Conservation (phyloP, 2,113 vertebrate species). For the Protomyctophum bolini region DNA sequence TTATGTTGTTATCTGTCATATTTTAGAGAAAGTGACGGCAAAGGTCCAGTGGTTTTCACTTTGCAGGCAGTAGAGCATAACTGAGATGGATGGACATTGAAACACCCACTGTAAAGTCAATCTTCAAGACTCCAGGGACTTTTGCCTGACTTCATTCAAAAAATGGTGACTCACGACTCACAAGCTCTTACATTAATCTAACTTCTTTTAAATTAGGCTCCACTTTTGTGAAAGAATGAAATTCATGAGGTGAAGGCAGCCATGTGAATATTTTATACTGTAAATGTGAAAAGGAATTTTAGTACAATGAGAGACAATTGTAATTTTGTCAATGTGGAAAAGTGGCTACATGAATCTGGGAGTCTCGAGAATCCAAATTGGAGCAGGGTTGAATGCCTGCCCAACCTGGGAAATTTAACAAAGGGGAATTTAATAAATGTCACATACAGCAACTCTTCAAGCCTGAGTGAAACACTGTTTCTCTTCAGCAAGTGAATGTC, state of each 20-base stretch:
- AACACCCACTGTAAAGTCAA: constrained; percentile 34
- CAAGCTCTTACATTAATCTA: constrained; percentile 28
- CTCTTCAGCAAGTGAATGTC: constrained; percentile 1
- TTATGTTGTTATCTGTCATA: constrained; percentile 47
- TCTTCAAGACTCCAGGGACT: constrained; percentile 45
- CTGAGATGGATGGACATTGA: constrained; percentile 50
- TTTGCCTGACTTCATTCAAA: constrained; percentile 49
- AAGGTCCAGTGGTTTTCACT: constrained; percentile 26
- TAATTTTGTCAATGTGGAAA: background rate
- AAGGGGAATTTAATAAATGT: background rate
- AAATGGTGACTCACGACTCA: constrained; percentile 34
- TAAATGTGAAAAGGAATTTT: constrained; percentile 13
- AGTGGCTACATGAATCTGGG: background rate
- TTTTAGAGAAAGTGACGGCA: constrained; percentile 37
- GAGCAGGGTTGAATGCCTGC: background rate
- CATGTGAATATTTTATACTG: background rate
- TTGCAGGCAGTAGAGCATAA: constrained; percentile 28
- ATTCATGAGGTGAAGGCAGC: constrained; percentile 1
- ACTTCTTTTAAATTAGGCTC: constrained; percentile 41
- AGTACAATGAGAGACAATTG: constrained; percentile 7
- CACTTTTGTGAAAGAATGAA: constrained; percentile 12
- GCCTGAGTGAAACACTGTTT: constrained; percentile 3
- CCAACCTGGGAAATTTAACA: background rate
- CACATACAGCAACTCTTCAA: background rate
- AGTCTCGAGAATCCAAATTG: background rate